Evolutionary conservation across 2,888 invertebrate genomes (phyloP), one percentile per base, ranked within the genome.

Genomic region (Agriopis aurantiaria): DNA sequence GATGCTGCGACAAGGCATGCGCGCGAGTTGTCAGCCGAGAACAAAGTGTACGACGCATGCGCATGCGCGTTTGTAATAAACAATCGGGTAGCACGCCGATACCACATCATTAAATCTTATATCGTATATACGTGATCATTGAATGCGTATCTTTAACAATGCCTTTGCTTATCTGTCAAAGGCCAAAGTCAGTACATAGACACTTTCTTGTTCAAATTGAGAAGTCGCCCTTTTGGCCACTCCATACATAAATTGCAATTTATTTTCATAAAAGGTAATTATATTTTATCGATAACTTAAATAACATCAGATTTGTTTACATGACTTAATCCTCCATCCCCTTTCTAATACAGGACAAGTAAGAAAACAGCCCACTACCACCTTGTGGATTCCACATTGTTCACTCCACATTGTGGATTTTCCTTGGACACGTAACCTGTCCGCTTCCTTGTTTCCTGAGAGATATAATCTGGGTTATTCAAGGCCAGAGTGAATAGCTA

Each of bases 121-220:
- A 10, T 56, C 43, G 10, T 43, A 56, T n/a, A n/a, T 75, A 77
- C 75, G 76, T 75, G 75, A 71, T 65, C 58, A 51, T 57, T 73
- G 62, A 69, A 71, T 70, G 52, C 62, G 49, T 69, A 40, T 58
- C 45, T 69, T 69, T 61, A 68, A 67, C 70, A 73, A 68, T 71
- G 61, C 63, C 59, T 64, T 64, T n/a, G 56, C 51, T 69, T 65
- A 69, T 65, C 69, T 64, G 64, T 52, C 48, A 48, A 1, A 56
- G 51, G 49, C 8, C 17, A 51, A 14, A 11, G 17, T 3, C 40
- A 45, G 7, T 17, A 6, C 1, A 8, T 8, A 12, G 8, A 40
- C 3, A 52, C 23, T 51, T 33, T 12, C 41, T 17, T 59, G 45
- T 11, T 9, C 9, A 43, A 14, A 56, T 14, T 41, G n/a, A 14